Evolutionary conservation across 1,140 invertebrate genomes (phyloP).

Genomic region (Venturia canescens): DNA sequence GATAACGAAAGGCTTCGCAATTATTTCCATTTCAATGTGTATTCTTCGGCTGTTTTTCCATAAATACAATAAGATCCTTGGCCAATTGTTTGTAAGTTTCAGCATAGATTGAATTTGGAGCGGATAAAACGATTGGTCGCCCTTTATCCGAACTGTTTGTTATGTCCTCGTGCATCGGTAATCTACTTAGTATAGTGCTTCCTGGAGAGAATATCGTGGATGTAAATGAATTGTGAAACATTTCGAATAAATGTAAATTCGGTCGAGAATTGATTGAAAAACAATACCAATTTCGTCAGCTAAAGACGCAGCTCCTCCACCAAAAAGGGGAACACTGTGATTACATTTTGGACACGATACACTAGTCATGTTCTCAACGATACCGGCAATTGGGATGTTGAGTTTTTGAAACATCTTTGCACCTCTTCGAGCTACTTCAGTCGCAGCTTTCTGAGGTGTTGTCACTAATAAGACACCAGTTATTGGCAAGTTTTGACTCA

Average conservation of each 20-base stretch:
- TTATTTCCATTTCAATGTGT: neutral
- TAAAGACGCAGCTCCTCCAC: slow-evolving; percentile 77
- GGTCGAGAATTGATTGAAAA: slow-evolving; percentile 16
- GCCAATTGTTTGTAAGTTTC: slow-evolving; percentile 79
- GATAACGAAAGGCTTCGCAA: neutral
- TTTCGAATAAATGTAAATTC: neutral
- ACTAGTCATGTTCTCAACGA: slow-evolving; percentile 92
- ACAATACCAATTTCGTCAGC: slow-evolving; percentile 76
- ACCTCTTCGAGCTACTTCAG: slow-evolving; percentile 88
- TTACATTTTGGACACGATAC: slow-evolving; percentile 85
- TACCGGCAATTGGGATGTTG: slow-evolving; percentile 86
- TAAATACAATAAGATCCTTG: slow-evolving; percentile 76
- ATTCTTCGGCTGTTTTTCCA: slow-evolving; percentile 58
- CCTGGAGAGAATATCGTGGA: slow-evolving; percentile 50
- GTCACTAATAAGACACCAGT: slow-evolving; percentile 90
- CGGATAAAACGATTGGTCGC: slow-evolving; percentile 85
- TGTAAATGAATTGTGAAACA: neutral
- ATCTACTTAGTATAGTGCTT: slow-evolving; percentile 80
- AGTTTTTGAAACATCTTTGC: slow-evolving; percentile 89
- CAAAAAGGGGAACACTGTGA: slow-evolving; percentile 80
- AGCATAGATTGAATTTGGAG: slow-evolving; percentile 80
- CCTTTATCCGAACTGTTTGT: slow-evolving; percentile 85
- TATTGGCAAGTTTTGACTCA: slow-evolving; percentile 92
- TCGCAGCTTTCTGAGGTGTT: slow-evolving; percentile 89
- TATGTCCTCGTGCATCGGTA: slow-evolving; percentile 86